phyloP scores from a whole-genome alignment of 2,113 vertebrate genomes.

The Hepsetus odoe region DNA sequence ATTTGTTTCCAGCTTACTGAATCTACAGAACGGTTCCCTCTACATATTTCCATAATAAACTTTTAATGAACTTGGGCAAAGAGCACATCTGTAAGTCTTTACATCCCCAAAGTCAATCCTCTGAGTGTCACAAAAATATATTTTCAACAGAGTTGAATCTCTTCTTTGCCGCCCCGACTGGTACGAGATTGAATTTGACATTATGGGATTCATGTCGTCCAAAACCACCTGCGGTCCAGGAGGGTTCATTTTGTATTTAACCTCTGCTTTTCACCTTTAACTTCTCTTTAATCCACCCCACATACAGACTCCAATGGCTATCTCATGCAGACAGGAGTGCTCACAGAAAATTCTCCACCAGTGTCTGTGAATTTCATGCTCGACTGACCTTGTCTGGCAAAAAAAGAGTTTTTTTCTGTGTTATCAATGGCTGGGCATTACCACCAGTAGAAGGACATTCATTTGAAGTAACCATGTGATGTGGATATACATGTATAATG shows the following conservation, averaged over 20 bases:
- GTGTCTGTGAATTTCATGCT: constrained; percentile 26
- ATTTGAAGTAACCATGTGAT: too few species aligned
- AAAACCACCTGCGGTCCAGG: background rate
- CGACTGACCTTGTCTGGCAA: constrained; percentile 9
- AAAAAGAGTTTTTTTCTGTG: constrained; percentile 10
- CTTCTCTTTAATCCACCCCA: background rate
- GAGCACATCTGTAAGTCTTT: background rate
- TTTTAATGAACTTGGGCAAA: background rate
- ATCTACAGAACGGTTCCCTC: too few species aligned
- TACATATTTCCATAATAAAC: too few species aligned
- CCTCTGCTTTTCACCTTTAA: constrained; percentile 18
- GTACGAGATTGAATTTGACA: constrained; percentile 23
- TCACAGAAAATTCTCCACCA: background rate
- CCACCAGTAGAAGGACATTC: background rate
- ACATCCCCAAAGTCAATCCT: background rate
- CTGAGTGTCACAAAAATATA: background rate
- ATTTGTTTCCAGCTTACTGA: background rate
- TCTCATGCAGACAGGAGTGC: background rate
- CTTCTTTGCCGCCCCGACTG: background rate
- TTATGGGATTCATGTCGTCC: constrained; percentile 8
- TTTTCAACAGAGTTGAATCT: constrained; percentile 3
- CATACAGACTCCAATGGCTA: background rate
- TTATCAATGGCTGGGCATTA: background rate
- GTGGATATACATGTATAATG: background rate
- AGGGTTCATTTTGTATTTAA: constrained; percentile 4